Evolutionary conservation across 2,888 invertebrate species (phyloP), one percentile per base, ranked within the genome.

Genomic region (Epinotia bilunana): DNA sequence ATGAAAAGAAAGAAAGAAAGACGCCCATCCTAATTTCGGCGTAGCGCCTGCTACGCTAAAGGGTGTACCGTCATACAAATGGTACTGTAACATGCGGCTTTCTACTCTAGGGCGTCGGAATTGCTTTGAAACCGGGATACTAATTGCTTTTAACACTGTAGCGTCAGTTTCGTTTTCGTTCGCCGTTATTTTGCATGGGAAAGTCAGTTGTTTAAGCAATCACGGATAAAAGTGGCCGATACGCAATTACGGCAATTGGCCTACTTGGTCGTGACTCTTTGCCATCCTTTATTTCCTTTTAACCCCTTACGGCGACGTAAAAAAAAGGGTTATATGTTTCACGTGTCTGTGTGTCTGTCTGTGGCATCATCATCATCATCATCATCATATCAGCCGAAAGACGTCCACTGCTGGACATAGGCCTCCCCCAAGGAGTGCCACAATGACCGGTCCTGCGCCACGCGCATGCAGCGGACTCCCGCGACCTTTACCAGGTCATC

Each of bases 131-230:
- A 53, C 16, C 49, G 49, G 13, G 16, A 16, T 1, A 13, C 13
- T 53, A n/a, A 53, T 53, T 53, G n/a, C 7, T 6, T n/a, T 53
- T n/a, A 53, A 53, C 53, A n/a, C n/a, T 33, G 39, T 11, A 62
- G 62, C 39, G 12, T 18, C 18, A 20, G 9, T 43, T 39, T 5
- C 12, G 18, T 11, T 20, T 18, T 18, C 62, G 7, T 49, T 49
- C n/a, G 6, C 18, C 18, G 33, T 43, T 28, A 64, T 49, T 16
- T 63, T 20, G 64, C n/a, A n/a, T 28, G 64, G 64, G 49, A 46
- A 53, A 39, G 39, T 39, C 62, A 18, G 18, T 43, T 43, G 18
- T 63, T 43, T 63, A 23, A 64, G 9, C 49, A 49, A 64, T 64
- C 28, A 64, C 20, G 20, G 46, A 16, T 43, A 43, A 63, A 46